Base-by-base conservation (phyloP, 2,888 invertebrate genomes). In the Automeris io region DNA sequence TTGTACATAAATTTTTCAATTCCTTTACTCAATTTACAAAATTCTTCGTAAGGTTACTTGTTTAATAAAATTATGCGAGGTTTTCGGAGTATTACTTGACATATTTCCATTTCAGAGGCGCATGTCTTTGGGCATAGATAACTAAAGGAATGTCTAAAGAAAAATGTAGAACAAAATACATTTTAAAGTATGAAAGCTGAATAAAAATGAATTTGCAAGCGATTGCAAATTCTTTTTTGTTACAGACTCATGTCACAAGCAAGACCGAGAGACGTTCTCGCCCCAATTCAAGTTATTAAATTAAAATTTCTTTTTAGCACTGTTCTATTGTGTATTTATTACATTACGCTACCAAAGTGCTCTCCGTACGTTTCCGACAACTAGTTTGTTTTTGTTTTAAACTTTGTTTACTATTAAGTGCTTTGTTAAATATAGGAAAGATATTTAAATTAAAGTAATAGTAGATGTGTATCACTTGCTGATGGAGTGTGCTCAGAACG, bases 211-310 rank as follows among this genome's bases (percentile, higher is more conserved):
- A 18, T 39, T 33, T 25, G 33, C 9, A 23, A 40, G 33, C 24
- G 37, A 18, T 32, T 18, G 12, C 31, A 18, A 23, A 11, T 19
- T 33, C 35, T 43, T 47, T 50, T 43, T 39, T 42, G 24, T 25
- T 40, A 33, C 40, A 26, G 13, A 24, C 39, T 42, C 29, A 34
- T 40, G 54, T 52, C 49, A 49, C 46, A 52, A 56, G 48, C 54
- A 48, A 46, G 16, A 13, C 16, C 21, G 31, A 23, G 16, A 5
- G 42, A 33, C 9, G 31, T 40, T 38, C 46, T 38, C 48, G 40
- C 49, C 48, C 47, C 52, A 52, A 52, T 59, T 58, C 56, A 54
- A 59, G 61, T 63, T 58, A 61, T 61, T 55, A 58, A 59, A 63
- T 61, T 59, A 61, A 61, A 58, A 54, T 42, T 47, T 47, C 47